Percentiles rank a stretch among this genome's conserved stretches.
These are phyloP conservation scores for Clistopyga incitator DNA, from an alignment of 2,888 invertebrate genomes.

Conservation along the genomic window DNA sequence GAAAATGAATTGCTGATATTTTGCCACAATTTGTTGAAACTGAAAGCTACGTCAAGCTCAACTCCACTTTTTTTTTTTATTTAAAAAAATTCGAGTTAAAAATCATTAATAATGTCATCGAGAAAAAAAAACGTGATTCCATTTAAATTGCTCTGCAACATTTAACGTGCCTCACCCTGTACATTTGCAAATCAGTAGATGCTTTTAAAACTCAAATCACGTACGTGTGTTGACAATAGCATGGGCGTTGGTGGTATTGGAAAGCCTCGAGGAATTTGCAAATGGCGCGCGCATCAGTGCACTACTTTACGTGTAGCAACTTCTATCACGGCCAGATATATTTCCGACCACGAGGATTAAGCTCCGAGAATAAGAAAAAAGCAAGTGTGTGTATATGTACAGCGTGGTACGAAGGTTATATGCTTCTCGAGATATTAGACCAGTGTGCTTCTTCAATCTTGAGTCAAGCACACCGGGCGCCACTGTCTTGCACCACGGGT, in stretches of 20 bases:
- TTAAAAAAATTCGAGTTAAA: no score
- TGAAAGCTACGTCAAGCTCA: no score
- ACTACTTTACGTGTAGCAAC: conserved; percentile 26
- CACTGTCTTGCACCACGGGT: conserved; percentile 12
- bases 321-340: conserved; percentile 38
- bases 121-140: no score
- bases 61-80: no score
- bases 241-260: neutral
- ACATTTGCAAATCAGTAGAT: conserved; percentile 13
- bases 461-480: conserved; percentile 65
- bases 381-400: conserved; percentile 4
- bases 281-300: conserved; percentile 18
- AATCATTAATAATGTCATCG: no score
- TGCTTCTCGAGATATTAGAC: conserved; percentile 35
- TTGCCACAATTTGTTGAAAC: no score
- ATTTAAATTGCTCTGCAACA: no score
- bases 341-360: conserved; percentile 34
- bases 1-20: no score
- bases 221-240: neutral
- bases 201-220: conserved; percentile 21
- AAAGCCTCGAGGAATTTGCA: conserved; percentile 20
- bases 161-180: no score
- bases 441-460: conserved; percentile 58
- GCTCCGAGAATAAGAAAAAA: conserved; percentile 16
- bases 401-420: conserved; percentile 7